Percentiles rank a stretch among this genome's conserved stretches.
phyloP scores from a whole-genome alignment of 2,113 vertebrate genomes.

The Protomyctophum bolini region DNA sequence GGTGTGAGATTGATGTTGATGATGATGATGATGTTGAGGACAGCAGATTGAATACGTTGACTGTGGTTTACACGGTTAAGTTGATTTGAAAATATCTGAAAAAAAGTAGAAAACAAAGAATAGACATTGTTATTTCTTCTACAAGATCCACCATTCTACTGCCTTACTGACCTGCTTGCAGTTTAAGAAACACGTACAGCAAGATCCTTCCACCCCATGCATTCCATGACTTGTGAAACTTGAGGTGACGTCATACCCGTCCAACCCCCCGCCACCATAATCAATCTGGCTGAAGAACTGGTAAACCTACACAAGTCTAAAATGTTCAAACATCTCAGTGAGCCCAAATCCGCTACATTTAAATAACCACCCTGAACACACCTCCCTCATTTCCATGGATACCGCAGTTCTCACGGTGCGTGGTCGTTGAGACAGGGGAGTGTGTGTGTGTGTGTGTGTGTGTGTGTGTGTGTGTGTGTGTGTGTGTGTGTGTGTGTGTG shows the following conservation, averaged over 20 bases:
- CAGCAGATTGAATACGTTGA: conserved; percentile 29
- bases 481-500: no score
- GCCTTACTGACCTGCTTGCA: not conserved
- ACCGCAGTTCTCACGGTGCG: conserved; percentile 67
- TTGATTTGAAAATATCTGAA: conserved; percentile 42
- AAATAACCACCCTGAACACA: conserved; percentile 40
- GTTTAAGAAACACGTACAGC: not conserved
- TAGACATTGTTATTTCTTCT: conserved; percentile 22
- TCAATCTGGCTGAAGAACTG: conserved; percentile 21
- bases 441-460: not conserved
- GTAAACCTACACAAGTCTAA: conserved; percentile 32
- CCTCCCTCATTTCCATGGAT: conserved; percentile 52
- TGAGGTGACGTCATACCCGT: conserved; percentile 33
- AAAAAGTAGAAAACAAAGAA: conserved; percentile 38
- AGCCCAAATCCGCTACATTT: conserved; percentile 59
- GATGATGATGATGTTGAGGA: conserved; percentile 10
- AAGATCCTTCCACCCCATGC: conserved; percentile 3
- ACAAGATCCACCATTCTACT: not conserved
- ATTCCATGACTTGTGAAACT: conserved; percentile 4
- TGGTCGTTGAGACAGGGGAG: conserved; percentile 60
- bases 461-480: no score
- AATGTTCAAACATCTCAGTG: conserved; percentile 35
- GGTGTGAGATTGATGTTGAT: conserved; percentile 26
- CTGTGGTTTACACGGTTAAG: conserved; percentile 22
- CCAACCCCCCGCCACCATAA: not conserved